phyloP scores from a whole-genome alignment of 1,140 invertebrate species.

The Trinorchestia longiramus region DNA sequence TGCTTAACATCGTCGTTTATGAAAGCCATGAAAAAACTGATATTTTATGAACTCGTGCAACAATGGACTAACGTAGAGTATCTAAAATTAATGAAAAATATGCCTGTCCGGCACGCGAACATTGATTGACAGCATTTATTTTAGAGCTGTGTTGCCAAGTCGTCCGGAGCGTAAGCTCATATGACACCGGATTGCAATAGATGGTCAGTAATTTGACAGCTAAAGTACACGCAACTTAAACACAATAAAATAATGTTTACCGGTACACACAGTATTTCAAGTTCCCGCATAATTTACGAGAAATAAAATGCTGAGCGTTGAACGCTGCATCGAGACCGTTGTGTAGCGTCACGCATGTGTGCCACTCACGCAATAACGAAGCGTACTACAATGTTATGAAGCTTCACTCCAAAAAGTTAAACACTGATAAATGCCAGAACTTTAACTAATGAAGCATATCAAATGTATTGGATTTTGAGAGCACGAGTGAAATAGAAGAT shows the following conservation, averaged over 20 bases:
- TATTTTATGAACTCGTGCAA: neutral
- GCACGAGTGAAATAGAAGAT: neutral
- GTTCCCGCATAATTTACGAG: neutral
- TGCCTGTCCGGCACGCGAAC: neutral
- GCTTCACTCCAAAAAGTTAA: neutral
- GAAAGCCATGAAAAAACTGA: neutral
- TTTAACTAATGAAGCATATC: neutral
- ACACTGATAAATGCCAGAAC: neutral
- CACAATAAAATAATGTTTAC: neutral
- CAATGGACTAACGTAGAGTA: neutral
- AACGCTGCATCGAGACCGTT: neutral
- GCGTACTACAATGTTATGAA: neutral
- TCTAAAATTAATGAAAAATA: neutral
- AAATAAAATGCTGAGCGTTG: neutral
- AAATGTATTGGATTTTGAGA: neutral
- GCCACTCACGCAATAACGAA: neutral
- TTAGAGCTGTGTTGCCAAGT: neutral
- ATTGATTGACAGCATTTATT: neutral
- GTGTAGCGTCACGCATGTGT: neutral
- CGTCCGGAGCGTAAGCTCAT: neutral
- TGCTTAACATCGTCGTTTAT: neutral
- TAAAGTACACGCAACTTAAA: neutral
- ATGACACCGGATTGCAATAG: neutral
- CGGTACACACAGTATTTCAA: neutral
- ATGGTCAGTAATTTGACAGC: neutral